phyloP scores from a whole-genome alignment of 2,113 vertebrate genomes.

The Melospiza georgiana region DNA sequence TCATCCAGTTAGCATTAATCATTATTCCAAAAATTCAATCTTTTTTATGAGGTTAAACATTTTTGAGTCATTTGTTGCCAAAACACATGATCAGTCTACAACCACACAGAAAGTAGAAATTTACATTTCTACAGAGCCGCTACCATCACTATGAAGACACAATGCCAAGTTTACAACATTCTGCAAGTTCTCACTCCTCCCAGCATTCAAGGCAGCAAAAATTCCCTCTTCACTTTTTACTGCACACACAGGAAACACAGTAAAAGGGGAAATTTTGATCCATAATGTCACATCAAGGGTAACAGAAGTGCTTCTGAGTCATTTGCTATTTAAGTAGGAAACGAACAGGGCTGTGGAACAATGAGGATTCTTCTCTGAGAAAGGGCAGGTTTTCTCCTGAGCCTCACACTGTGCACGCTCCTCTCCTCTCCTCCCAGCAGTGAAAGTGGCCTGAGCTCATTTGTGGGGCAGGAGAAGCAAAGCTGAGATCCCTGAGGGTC shows the following conservation, averaged over 20 bases:
- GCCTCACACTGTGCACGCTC: fast-evolving
- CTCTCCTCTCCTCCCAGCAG: not conserved
- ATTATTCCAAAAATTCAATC: not conserved
- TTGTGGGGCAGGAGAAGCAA: not conserved
- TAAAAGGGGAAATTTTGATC: not conserved
- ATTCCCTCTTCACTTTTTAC: not conserved
- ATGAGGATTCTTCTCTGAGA: not conserved
- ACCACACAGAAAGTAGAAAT: conserved; percentile 41
- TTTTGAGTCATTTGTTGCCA: not conserved
- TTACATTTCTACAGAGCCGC: conserved; percentile 12
- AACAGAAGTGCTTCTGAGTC: conserved; percentile 2
- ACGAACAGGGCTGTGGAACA: not conserved
- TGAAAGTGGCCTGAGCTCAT: not conserved
- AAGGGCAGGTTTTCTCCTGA: not conserved
- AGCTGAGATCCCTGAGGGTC: not conserved
- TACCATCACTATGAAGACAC: not conserved
- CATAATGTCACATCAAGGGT: not conserved
- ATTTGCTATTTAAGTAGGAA: not conserved
- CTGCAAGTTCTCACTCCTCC: not conserved
- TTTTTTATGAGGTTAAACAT: not conserved
- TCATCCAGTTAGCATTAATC: not conserved
- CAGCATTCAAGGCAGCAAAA: not conserved
- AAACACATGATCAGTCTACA: conserved; percentile 14
- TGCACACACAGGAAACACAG: not conserved
- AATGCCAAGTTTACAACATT: not conserved